These are phyloP conservation scores for Drosophila willistoni DNA, from an alignment of 1,140 invertebrate genomes.

Conservation along the genomic window DNA sequence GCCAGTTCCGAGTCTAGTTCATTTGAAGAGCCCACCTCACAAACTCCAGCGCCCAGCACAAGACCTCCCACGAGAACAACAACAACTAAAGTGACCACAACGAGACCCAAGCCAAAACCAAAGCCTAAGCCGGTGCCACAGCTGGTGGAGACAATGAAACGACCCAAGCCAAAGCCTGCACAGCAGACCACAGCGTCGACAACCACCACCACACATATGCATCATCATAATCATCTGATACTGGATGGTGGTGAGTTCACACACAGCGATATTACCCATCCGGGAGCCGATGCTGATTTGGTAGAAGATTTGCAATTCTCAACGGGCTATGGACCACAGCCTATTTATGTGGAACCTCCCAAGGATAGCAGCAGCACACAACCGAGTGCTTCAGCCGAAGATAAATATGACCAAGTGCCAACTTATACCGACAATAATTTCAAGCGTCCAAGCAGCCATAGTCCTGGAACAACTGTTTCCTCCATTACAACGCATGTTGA, in stretches of 20 bases:
- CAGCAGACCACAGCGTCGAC: not conserved
- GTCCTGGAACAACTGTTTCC: constrained; percentile 57
- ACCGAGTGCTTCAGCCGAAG: constrained; percentile 33
- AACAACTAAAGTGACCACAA: constrained; percentile 21
- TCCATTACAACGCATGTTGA: constrained; percentile 84
- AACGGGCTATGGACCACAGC: constrained; percentile 77
- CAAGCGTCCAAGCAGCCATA: constrained; percentile 53
- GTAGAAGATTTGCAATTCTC: constrained; percentile 81
- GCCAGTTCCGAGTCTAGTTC: constrained; percentile 76
- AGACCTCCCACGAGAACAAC: constrained; percentile 48
- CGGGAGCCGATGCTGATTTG: constrained; percentile 78
- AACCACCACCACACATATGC: constrained; percentile 23
- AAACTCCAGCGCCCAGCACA: constrained; percentile 46
- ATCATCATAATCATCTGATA: constrained; percentile 67
- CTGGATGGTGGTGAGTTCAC: constrained; percentile 74
- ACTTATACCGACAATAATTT: constrained; percentile 59
- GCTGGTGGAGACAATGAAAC: constrained; percentile 51
- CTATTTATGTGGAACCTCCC: constrained; percentile 67
- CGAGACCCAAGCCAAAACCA: constrained; percentile 24
- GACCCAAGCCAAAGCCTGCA: constrained; percentile 48
- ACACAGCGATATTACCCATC: constrained; percentile 82
- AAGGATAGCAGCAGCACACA: constrained; percentile 36
- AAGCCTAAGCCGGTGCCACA: constrained; percentile 53
- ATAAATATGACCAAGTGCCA: constrained; percentile 72
- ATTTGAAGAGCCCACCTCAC: constrained; percentile 58